Evolutionary conservation across 2,888 invertebrate species (phyloP).

Genomic region (Globia sparganii): DNA sequence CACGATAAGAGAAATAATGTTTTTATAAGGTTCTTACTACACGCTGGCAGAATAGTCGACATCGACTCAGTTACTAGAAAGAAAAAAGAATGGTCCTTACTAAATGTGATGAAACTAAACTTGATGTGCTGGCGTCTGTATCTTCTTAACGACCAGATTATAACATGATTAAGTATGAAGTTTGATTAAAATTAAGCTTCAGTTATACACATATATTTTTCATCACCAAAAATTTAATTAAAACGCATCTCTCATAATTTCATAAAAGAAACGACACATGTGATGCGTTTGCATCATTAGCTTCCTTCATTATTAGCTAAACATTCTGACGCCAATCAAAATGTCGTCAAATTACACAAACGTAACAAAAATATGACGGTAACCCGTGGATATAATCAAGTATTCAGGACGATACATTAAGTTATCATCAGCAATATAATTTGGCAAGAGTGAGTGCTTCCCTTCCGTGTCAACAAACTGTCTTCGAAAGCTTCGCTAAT

Average conservation of each 20-base stretch:
- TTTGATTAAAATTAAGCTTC: background rate
- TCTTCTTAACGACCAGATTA: background rate
- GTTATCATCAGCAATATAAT: constrained; percentile 57
- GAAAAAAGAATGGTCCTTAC: no score
- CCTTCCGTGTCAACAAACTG: constrained; percentile 52
- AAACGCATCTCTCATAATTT: background rate
- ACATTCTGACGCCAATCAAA: constrained; percentile 38
- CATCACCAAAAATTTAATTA: constrained; percentile 8
- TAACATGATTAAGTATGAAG: background rate
- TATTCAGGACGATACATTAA: constrained; percentile 54
- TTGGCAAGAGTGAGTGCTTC: constrained; percentile 39
- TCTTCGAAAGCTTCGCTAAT: constrained; percentile 13
- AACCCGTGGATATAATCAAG: constrained; percentile 22
- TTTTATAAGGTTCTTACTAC: background rate
- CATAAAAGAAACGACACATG: constrained; percentile 25
- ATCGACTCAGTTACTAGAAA: no score
- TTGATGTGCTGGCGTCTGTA: no score
- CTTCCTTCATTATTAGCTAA: constrained; percentile 30
- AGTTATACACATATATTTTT: background rate
- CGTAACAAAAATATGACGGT: constrained; percentile 39
- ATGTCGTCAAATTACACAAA: constrained; percentile 40
- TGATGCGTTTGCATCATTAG: no score
- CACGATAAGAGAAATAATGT: background rate
- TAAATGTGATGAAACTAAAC: no score
- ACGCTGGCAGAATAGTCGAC: no score